These are phyloP conservation scores for Sinocyclocheilus anshuiensis DNA, from an alignment of 2,113 vertebrate species.

Conservation along the genomic window DNA sequence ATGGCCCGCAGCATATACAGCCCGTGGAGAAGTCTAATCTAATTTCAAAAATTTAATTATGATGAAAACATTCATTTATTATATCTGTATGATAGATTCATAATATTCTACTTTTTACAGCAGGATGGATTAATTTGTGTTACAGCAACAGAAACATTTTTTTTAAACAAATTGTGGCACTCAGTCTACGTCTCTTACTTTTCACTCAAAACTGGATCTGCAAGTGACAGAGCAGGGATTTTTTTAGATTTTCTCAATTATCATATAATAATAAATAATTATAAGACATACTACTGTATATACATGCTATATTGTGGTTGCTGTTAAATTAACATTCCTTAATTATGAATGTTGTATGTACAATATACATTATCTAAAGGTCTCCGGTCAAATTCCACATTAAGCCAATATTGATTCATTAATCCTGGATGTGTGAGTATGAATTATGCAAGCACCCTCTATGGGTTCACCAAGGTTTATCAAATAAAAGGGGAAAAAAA, in stretches of 20 bases:
- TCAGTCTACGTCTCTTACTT: not conserved
- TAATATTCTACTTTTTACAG: not conserved
- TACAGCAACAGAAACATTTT: not conserved
- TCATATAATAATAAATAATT: not conserved
- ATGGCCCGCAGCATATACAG: not conserved
- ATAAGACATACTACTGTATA: not conserved
- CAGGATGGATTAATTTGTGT: not conserved
- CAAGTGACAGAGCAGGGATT: not conserved
- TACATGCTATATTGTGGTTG: no score
- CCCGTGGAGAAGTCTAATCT: not conserved
- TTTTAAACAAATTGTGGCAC: not conserved
- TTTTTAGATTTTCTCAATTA: not conserved
- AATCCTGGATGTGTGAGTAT: no score
- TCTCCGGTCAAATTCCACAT: no score
- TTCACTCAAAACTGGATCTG: not conserved
- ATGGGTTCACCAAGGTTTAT: not conserved
- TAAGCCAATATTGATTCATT: no score
- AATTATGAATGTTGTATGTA: no score
- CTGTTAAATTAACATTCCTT: no score
- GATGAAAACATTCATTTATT: slow-evolving; percentile 4
- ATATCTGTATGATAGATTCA: not conserved
- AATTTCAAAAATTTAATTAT: not conserved
- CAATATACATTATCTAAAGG: no score
- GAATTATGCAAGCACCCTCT: not conserved
- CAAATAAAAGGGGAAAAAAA: not conserved